Conservation (phyloP, 1,140 invertebrate species). For the Pissodes strobi region DNA sequence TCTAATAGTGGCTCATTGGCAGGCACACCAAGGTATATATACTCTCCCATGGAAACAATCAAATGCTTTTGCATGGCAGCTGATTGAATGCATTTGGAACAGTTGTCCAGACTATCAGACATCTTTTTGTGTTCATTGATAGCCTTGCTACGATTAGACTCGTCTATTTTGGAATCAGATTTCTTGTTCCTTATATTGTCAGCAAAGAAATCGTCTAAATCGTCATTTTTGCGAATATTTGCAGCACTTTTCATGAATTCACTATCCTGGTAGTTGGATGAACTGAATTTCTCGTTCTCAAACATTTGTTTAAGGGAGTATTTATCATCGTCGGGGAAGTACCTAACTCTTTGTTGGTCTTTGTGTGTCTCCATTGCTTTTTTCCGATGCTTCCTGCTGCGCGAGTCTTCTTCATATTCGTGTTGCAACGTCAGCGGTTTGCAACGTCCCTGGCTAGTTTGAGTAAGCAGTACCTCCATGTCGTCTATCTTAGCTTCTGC, state of each 20-base stretch:
- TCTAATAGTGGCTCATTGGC: conserved; percentile 76
- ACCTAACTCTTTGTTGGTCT: conserved; percentile 73
- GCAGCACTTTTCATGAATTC: conserved; percentile 77
- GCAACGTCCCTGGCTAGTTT: conserved; percentile 69
- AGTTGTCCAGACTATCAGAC: conserved; percentile 75
- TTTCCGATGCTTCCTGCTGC: conserved; percentile 57
- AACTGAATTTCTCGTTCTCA: conserved; percentile 84
- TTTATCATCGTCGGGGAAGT: conserved; percentile 91
- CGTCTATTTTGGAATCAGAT: conserved; percentile 65
- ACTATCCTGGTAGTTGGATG: conserved; percentile 79
- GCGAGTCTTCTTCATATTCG: conserved; percentile 47
- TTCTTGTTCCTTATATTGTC: conserved; percentile 70
- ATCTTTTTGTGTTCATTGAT: conserved; percentile 74
- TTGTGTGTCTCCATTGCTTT: conserved; percentile 75
- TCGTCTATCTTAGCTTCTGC: conserved; percentile 52
- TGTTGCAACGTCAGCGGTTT: conserved; percentile 59
- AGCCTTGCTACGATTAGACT: conserved; percentile 68
- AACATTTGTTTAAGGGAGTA: conserved; percentile 88
- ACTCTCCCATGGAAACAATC: conserved; percentile 79
- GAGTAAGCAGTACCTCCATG: conserved; percentile 72
- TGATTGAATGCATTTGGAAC: conserved; percentile 82
- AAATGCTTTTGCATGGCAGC: conserved; percentile 82
- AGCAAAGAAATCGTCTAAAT: conserved; percentile 87
- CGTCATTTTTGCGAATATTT: conserved; percentile 71
- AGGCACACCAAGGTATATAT: conserved; percentile 83